Evolutionary conservation across 2,113 vertebrate species (phyloP), one percentile per base, ranked within the genome.

Genomic region (Hypocryptadius cinnamomeus): DNA sequence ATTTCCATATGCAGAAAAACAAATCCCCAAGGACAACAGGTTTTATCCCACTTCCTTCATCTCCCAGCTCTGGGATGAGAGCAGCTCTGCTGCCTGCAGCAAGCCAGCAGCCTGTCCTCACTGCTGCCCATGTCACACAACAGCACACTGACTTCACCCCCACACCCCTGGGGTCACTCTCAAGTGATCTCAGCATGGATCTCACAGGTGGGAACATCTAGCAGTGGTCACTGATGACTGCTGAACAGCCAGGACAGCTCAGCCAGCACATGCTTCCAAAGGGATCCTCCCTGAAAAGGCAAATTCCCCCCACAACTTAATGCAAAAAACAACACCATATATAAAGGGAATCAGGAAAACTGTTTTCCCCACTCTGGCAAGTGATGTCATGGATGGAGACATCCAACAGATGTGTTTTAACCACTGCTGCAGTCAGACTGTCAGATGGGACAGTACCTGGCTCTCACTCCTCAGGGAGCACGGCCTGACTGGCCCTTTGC

Each of bases 1-100:
- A 91, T 44, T 95, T 91, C 92, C 94, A 94, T 11, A 69, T 45
- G 85, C 53, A 91, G 71, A 59, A 74, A 56, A 70, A 35, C 40
- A 83, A 84, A 15, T 4, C 30, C 40, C 8, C 35, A 45, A 28
- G 63, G 60, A 78, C 60, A 89, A 44, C 12, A 27, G 42, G 23
- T 45, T 81, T 91, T 25, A 51, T 63, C 56, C 70, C 54, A 51
- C 39, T 84, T 81, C 70, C 78, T 87, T 61, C 45, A 48, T 39
- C 71, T 35, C 37, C 35, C 89, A 71, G 50, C 45, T 22, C 30
- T 2, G 1, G 61, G 37, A 40, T 0, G 7, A 42, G 65, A 47
- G 17, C 70, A 69, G 45, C 54, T 13, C 54, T 47, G n/a, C 72
- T 33, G 61, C 77, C 77, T 28, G 42, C 61, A 57, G 59, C 1